Evolutionary conservation across 2,888 invertebrate genomes (phyloP).

Genomic region (Folsomia manolachei): DNA sequence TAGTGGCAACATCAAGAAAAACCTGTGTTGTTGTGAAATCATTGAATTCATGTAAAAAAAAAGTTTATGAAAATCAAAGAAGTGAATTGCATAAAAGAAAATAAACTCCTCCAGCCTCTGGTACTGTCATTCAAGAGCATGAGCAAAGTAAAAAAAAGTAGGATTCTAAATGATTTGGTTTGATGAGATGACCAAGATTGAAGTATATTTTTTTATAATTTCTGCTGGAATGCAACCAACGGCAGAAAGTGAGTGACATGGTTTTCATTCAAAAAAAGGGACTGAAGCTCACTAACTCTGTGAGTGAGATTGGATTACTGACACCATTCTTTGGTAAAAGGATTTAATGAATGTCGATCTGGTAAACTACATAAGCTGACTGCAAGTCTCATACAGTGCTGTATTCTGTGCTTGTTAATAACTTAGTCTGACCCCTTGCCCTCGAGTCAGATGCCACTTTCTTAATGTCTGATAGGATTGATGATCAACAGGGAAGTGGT

Average conservation of each 20-base stretch:
- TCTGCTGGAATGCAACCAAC: background rate
- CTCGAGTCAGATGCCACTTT: slow-evolving; percentile 41
- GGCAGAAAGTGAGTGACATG: background rate
- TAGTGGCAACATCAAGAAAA: no score
- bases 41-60: no score
- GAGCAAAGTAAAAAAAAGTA: background rate
- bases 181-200: background rate
- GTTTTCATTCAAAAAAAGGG: slow-evolving; percentile 10
- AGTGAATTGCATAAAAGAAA: no score
- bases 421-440: slow-evolving; percentile 36
- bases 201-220: background rate
- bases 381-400: background rate
- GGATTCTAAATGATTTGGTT: background rate
- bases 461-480: slow-evolving; percentile 33
- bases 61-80: background rate
- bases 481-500: slow-evolving; percentile 37
- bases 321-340: background rate
- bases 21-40: no score
- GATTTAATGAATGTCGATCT: background rate
- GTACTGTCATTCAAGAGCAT: no score
- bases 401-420: no score
- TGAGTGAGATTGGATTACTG: background rate
- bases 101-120: no score
- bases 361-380: background rate
- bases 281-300: no score